phyloP scores from a whole-genome alignment of 2,797 vertebrate species.

The Rhadinocentrus ornatus region DNA sequence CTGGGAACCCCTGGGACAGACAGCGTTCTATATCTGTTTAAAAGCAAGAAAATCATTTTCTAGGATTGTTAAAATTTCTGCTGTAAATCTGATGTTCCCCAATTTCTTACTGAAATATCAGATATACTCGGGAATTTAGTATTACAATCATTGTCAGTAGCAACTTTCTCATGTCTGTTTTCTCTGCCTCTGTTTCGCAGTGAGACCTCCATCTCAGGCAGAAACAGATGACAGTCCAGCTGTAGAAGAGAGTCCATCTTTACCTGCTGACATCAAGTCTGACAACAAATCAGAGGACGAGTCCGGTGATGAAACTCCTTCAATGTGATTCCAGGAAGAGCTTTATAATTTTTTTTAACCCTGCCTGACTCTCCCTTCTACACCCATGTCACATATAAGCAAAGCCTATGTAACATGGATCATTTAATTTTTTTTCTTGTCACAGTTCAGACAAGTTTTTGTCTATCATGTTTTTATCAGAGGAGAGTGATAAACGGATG shows the following conservation, averaged over 20 bases:
- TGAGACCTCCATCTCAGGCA: conserved; percentile 35
- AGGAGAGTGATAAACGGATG: no score
- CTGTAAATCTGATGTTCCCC: no score
- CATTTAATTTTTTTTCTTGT: neutral
- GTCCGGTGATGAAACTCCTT: conserved; percentile 24
- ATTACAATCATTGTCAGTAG: neutral
- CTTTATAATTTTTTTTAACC: neutral
- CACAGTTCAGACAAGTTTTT: neutral
- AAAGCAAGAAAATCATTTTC: neutral
- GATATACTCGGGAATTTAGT: neutral
- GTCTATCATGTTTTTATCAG: neutral
- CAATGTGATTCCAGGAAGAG: conserved; percentile 24
- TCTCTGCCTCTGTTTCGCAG: conserved; percentile 28
- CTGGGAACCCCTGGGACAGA: no score
- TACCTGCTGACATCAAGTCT: conserved; percentile 9
- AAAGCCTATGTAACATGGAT: neutral
- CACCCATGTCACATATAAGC: neutral
- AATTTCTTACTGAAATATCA: neutral
- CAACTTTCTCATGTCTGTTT: neutral
- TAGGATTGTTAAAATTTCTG: neutral
- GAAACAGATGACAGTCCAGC: conserved; percentile 32
- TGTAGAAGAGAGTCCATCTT: conserved; percentile 14
- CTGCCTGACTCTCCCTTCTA: neutral
- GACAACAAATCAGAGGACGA: conserved; percentile 54
- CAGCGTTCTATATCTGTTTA: neutral